A percentile compares a stretch with the other conserved stretches of the same genome.
phyloP scores from a whole-genome alignment of 2,888 invertebrate species.

The Cephus pygmeus region DNA sequence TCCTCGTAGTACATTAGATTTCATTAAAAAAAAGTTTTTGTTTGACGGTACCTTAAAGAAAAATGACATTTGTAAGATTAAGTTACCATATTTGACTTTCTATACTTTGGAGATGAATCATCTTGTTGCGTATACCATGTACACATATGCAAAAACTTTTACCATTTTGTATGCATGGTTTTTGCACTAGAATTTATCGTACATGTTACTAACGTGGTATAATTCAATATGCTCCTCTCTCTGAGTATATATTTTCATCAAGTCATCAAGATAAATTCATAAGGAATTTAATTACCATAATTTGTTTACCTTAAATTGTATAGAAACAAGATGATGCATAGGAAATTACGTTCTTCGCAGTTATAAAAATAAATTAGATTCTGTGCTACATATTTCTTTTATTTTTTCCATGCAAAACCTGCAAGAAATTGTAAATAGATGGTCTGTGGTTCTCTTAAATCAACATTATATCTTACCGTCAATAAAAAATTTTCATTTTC shows the following conservation, averaged over 20 bases:
- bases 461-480: neutral
- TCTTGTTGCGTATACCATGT: neutral
- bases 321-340: neutral
- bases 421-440: neutral
- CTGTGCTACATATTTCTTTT: neutral
- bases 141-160: neutral
- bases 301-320: neutral
- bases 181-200: constrained; percentile 15
- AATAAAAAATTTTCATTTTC: neutral
- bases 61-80: neutral
- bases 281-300: neutral
- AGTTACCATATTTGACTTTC: neutral
- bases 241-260: neutral
- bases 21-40: neutral
- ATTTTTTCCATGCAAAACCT: neutral
- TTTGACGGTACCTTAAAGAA: neutral
- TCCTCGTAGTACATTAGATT: neutral
- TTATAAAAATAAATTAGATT: neutral
- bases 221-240: neutral
- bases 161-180: neutral
- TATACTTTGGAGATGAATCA: neutral
- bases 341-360: neutral
- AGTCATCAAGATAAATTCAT: neutral
- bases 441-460: neutral
- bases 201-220: constrained; percentile 4